These are phyloP conservation scores for Agrotis segetum DNA, from an alignment of 2,888 invertebrate species.

Conservation along the genomic window DNA sequence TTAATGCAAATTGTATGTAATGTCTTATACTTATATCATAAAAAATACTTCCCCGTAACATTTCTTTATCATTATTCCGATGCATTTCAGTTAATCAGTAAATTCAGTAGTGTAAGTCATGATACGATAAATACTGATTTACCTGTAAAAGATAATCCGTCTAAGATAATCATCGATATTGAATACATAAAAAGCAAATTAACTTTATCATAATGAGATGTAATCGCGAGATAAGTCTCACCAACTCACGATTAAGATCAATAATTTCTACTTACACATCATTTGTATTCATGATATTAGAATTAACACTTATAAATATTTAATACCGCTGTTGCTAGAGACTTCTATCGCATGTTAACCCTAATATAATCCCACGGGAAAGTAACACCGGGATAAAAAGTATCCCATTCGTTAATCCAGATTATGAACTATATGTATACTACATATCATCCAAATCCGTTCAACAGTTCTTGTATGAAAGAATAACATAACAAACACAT, in stretches of 20 bases:
- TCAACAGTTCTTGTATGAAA: too few relatives aligned
- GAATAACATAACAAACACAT: too few relatives aligned
- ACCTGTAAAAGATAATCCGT: conserved; percentile 2
- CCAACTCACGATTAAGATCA: conserved; percentile 34
- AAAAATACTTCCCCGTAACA: not conserved
- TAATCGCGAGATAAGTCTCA: conserved; percentile 33
- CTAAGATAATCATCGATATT: conserved; percentile 1
- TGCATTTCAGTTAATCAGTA: not conserved
- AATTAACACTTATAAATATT: conserved; percentile 10
- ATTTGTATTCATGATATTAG: conserved; percentile 19
- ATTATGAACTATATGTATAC: too few relatives aligned
- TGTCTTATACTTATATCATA: not conserved
- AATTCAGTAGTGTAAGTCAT: not conserved
- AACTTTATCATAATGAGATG: conserved; percentile 5
- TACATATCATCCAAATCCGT: too few relatives aligned
- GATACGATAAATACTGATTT: conserved; percentile 8
- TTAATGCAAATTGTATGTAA: too few relatives aligned
- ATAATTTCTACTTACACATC: conserved; percentile 9
- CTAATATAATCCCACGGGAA: too few relatives aligned
- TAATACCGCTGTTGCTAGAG: too few relatives aligned
- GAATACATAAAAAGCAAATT: conserved; percentile 9
- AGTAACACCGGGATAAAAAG: too few relatives aligned
- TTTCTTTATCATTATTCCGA: not conserved
- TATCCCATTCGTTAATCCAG: too few relatives aligned
- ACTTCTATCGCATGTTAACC: too few relatives aligned